phyloP scores from a whole-genome alignment of 2,113 vertebrate species.

The Pteropus alecto region DNA sequence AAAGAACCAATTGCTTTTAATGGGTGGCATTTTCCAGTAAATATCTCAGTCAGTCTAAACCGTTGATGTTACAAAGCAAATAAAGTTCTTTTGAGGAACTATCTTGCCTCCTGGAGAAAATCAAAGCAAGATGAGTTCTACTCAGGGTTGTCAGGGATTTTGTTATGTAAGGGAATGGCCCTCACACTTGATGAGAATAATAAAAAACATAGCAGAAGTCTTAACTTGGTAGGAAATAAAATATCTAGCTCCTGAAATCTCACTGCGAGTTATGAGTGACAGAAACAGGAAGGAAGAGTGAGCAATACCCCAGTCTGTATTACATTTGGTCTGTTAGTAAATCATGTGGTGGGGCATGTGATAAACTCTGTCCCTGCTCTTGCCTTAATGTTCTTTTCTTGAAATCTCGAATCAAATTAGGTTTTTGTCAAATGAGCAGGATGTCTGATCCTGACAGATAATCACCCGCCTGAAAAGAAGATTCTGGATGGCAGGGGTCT shows the following conservation, averaged over 20 bases:
- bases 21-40: neutral
- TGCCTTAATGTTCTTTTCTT: neutral
- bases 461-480: neutral
- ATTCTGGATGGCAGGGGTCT: neutral
- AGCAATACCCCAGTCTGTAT: neutral
- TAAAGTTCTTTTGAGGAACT: neutral
- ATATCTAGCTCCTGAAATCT: neutral
- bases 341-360: neutral
- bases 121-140: neutral
- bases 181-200: neutral
- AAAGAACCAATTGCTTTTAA: neutral
- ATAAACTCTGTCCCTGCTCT: neutral
- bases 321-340: neutral
- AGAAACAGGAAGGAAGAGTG: slow-evolving; percentile 60
- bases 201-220: neutral
- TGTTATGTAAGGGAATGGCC: neutral
- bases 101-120: neutral
- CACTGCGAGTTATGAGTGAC: neutral
- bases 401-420: neutral
- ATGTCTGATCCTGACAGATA: neutral
- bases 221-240: neutral
- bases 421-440: neutral
- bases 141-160: neutral
- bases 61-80: neutral
- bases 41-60: neutral